phyloP scores from a whole-genome alignment of 1,140 invertebrate species.

The Penaeus japonicus region DNA sequence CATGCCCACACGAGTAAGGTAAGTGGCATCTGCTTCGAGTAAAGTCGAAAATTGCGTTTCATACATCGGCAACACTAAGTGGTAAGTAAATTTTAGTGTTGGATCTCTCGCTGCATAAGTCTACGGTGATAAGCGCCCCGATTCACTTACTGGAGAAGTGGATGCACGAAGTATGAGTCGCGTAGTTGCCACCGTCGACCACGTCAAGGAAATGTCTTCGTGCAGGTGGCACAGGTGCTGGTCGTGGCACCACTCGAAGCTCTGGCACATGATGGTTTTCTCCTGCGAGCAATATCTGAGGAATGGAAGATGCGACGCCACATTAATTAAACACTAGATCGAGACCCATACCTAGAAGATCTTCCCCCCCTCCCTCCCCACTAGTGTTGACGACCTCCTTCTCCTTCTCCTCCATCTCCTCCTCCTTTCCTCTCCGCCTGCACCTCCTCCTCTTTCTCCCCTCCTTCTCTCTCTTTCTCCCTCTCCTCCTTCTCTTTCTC shows the following conservation, averaged over 20 bases:
- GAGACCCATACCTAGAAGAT: too few species aligned
- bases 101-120: too few species aligned
- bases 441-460: background rate
- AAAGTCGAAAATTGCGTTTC: too few species aligned
- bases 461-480: background rate
- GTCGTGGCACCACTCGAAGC: slow-evolving; percentile 42
- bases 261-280: slow-evolving; percentile 34
- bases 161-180: slow-evolving; percentile 4
- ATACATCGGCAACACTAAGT: too few species aligned
- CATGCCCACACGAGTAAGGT: too few species aligned
- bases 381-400: too few species aligned
- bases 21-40: too few species aligned
- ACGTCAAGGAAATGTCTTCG: slow-evolving; percentile 48
- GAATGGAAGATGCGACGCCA: too few species aligned
- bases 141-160: slow-evolving; percentile 48
- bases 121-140: too few species aligned
- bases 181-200: slow-evolving; percentile 28
- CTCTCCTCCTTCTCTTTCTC: background rate
- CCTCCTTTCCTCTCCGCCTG: background rate
- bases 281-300: slow-evolving; percentile 36
- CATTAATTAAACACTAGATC: too few species aligned
- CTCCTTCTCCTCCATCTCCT: background rate
- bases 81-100: too few species aligned
- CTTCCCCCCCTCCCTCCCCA: too few species aligned
- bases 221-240: slow-evolving; percentile 41